Conservation (phyloP, 2,113 vertebrate genomes). For the Dasypus novemcinctus region DNA sequence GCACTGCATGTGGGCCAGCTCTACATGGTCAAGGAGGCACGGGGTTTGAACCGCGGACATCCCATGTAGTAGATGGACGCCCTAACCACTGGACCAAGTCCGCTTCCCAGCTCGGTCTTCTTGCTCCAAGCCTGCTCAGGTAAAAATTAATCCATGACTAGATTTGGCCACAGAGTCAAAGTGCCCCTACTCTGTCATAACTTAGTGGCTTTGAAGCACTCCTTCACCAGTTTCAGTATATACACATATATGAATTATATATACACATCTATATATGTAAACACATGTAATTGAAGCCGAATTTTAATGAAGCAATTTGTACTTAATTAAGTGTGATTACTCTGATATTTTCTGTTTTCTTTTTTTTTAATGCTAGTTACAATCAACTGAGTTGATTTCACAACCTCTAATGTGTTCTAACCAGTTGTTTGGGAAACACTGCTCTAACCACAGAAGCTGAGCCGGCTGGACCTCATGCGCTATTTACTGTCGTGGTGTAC, state of each 20-base stretch:
- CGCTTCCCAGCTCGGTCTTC: no score
- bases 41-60: no score
- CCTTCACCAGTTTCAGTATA: not conserved
- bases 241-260: not conserved
- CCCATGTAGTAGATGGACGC: no score
- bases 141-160: not conserved
- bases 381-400: not conserved
- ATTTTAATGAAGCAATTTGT: not conserved
- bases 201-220: not conserved
- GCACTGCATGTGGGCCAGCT: no score
- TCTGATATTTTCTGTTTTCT: not conserved
- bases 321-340: not conserved
- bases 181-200: not conserved
- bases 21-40: no score
- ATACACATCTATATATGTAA: no score
- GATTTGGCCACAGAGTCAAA: not conserved
- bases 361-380: not conserved
- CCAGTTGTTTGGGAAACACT: not conserved
- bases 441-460: not conserved
- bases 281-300: not conserved
- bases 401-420: not conserved
- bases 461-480: not conserved
- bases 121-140: not conserved
- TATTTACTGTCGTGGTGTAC: not conserved
- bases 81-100: no score